phyloP scores from a whole-genome alignment of 2,888 invertebrate species.

The Rotaria magnacalcarata region DNA sequence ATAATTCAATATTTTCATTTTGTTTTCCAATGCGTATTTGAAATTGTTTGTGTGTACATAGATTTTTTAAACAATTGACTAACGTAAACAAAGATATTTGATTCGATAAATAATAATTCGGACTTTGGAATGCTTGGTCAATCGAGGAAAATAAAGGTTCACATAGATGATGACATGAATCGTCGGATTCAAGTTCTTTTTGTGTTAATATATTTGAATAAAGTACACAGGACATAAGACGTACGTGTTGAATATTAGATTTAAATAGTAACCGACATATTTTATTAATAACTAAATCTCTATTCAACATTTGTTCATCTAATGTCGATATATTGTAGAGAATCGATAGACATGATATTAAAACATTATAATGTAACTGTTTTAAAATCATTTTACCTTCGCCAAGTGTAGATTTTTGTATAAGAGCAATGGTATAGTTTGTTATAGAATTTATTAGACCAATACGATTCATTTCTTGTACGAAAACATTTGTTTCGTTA shows the following conservation, averaged over 20 bases:
- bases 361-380: conserved; percentile 10
- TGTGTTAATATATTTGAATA: not conserved
- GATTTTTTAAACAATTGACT: conserved; percentile 18
- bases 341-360: conserved; percentile 17
- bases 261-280: conserved; percentile 6
- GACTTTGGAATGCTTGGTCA: not conserved
- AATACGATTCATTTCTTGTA: not conserved
- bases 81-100: not conserved
- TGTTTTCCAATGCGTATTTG: not conserved
- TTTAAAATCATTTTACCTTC: conserved; percentile 19
- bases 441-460: not conserved
- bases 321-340: conserved; percentile 11
- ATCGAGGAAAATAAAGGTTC: not conserved
- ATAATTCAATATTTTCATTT: conserved; percentile 4
- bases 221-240: conserved; percentile 4
- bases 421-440: not conserved
- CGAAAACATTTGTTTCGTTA: not conserved
- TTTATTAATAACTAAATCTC: not conserved
- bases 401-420: not conserved
- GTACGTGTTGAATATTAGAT: not conserved
- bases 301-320: not conserved
- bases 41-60: not conserved
- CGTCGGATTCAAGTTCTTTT: conserved; percentile 5
- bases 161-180: not conserved
- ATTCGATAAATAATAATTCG: not conserved